Base-by-base conservation (phyloP, 2,113 vertebrate species). In the Oryzias celebensis region DNA sequence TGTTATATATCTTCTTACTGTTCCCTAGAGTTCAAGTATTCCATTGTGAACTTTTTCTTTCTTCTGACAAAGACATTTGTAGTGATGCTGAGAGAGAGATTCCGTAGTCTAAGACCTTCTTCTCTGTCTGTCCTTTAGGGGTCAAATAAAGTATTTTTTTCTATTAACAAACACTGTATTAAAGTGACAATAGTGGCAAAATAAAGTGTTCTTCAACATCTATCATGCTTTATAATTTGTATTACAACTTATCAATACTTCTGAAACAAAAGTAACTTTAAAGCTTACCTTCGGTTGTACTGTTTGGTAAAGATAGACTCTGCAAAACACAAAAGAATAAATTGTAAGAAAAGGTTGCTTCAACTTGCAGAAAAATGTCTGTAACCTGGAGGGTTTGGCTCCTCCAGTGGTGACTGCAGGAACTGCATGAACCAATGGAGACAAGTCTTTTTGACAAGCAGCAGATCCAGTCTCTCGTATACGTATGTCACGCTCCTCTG, bases 271-370 rank as follows among this genome's bases (percentile, higher is more conserved):
- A 51, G 8, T 22, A 49, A 15, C 3, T 18, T 18, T 46, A 36
- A 17, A 56, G 65, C 84, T 87, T 89, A 92, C 92, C 91, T 91
- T 84, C 81, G 56, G 75, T 75, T 45, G 90, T 90, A 23, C 59
- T 81, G 85, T 87, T 65, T 44, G 60, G 43, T 61, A 77, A 64
- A 18, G 81, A 75, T 44, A 80, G 75, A 83, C 73, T 89, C 91
- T 91, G 89, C 13, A 85, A 89, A 72, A 84, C 14, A 87, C 47
- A 69, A 36, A 67, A 36, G 47, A 46, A 22, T 31, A 3, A 10
- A 14, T 50, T 50, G 47, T 22, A 18, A 20, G 47, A 26, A 48
- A 20, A 20, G 18, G 20, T 18, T 20, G 7, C n/a, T 18, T 20
- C 47, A 51, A 23, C 24, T n/a, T 58, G 44, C 22, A 42, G 41